phyloP scores from a whole-genome alignment of 2,888 invertebrate genomes.

The Parnassius smintheus region DNA sequence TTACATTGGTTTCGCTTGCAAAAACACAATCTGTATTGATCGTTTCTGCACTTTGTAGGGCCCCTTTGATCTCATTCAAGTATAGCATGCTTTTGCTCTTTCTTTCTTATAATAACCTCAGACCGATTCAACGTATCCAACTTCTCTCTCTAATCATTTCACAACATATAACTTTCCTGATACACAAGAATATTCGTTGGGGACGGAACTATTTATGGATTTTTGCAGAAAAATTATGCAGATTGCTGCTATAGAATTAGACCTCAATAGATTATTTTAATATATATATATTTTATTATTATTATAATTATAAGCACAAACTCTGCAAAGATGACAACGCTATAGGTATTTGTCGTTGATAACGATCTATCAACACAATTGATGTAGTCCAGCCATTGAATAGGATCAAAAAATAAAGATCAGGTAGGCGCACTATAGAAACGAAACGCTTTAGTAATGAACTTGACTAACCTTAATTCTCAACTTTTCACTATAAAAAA shows the following conservation, averaged over 20 bases:
- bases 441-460: slow-evolving; percentile 2
- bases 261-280: too few relatives aligned
- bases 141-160: slow-evolving; percentile 13
- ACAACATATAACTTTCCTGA: not conserved
- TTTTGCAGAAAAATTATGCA: too few relatives aligned
- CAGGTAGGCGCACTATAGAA: slow-evolving; percentile 5
- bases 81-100: slow-evolving; percentile 7
- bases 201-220: not conserved
- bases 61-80: slow-evolving; percentile 25
- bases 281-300: too few relatives aligned
- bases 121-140: not conserved
- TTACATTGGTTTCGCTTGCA: slow-evolving; percentile 17
- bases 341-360: slow-evolving; percentile 42
- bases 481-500: not conserved
- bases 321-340: slow-evolving; percentile 43
- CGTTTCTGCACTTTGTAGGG: slow-evolving; percentile 21
- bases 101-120: slow-evolving; percentile 10
- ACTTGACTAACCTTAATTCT: slow-evolving; percentile 5
- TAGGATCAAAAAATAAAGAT: slow-evolving; percentile 35
- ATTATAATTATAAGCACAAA: too few relatives aligned
- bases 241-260: too few relatives aligned
- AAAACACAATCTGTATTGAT: slow-evolving; percentile 26
- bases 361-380: slow-evolving; percentile 50
- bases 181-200: slow-evolving; percentile 18
- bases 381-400: slow-evolving; percentile 37